Percentiles rank a stretch among this genome's conserved stretches.
These are phyloP conservation scores for Gallinago solitaria DNA, from an alignment of 2,797 vertebrate genomes.

Conservation along the genomic window DNA sequence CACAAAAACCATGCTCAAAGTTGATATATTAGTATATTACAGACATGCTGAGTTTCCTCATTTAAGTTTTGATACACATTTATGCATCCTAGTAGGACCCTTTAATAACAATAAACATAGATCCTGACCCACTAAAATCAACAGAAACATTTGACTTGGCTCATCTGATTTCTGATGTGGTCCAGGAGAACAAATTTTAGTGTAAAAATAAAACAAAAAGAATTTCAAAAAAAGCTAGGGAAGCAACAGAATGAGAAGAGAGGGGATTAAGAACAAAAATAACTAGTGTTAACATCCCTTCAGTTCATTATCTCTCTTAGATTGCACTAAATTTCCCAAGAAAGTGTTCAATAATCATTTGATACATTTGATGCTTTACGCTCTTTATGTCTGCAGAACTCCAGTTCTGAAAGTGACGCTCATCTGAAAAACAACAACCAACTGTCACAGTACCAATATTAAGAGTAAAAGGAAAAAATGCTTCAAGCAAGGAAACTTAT, in stretches of 20 bases:
- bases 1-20: not conserved
- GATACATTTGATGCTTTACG: not conserved
- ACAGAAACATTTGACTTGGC: not conserved
- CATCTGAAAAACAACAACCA: not conserved
- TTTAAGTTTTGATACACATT: not conserved
- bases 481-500: conserved; percentile 21
- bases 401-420: conserved; percentile 28
- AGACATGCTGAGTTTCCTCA: rapidly evolving
- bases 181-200: not conserved
- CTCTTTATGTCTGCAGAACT: not conserved
- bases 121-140: not conserved
- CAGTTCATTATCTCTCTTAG: conserved; percentile 2
- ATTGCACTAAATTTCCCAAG: not conserved
- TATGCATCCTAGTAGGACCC: not conserved
- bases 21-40: not conserved
- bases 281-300: not conserved
- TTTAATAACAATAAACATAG: not conserved
- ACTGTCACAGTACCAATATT: not conserved
- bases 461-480: conserved; percentile 21
- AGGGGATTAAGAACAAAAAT: not conserved
- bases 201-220: conserved; percentile 40
- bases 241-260: not conserved
- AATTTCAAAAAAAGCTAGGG: not conserved
- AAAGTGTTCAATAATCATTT: not conserved
- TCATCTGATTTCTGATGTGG: not conserved